phyloP scores from a whole-genome alignment of 2,113 vertebrate species.

The Pungitius pungitius region DNA sequence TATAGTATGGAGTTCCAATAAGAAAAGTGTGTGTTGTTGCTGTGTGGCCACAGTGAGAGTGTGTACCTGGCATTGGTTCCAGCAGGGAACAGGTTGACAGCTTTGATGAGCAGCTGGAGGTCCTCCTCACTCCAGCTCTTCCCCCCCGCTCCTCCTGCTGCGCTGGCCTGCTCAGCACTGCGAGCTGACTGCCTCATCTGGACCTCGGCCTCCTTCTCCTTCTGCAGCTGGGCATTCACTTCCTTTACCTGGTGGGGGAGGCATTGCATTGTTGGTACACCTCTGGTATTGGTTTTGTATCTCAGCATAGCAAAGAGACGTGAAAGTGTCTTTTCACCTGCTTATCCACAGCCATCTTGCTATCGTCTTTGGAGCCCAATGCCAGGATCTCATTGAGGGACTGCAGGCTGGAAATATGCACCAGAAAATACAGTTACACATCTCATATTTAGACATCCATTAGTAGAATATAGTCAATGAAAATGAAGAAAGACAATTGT shows the following conservation, averaged over 20 bases:
- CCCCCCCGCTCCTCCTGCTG: slow-evolving; percentile 83
- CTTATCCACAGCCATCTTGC: slow-evolving; percentile 90
- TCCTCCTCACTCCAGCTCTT: slow-evolving; percentile 97
- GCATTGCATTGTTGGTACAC: not conserved
- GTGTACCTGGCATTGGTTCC: slow-evolving; percentile 95
- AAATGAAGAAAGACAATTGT: not conserved
- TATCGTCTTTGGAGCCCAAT: slow-evolving; percentile 88
- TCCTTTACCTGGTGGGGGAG: slow-evolving; percentile 85
- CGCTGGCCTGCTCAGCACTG: slow-evolving; percentile 86
- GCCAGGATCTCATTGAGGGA: slow-evolving; percentile 92
- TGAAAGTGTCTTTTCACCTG: slow-evolving; percentile 80
- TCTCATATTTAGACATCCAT: not conserved
- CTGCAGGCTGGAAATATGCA: slow-evolving; percentile 87
- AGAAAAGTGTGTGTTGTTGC: too few relatives aligned
- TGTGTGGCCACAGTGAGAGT: too few relatives aligned
- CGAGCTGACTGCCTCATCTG: slow-evolving; percentile 88
- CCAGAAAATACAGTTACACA: not conserved
- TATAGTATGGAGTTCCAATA: too few relatives aligned
- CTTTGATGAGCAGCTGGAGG: slow-evolving; percentile 96
- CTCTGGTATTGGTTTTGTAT: not conserved
- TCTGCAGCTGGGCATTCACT: slow-evolving; percentile 91
- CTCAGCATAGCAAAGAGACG: not conserved
- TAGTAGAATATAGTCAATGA: not conserved
- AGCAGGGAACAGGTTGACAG: slow-evolving; percentile 97
- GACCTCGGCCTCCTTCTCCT: slow-evolving; percentile 91